Percentiles rank a stretch among this genome's conserved stretches.
Evolutionary conservation across 2,113 vertebrate species (phyloP).

Genomic region (Oryzias javanicus): DNA sequence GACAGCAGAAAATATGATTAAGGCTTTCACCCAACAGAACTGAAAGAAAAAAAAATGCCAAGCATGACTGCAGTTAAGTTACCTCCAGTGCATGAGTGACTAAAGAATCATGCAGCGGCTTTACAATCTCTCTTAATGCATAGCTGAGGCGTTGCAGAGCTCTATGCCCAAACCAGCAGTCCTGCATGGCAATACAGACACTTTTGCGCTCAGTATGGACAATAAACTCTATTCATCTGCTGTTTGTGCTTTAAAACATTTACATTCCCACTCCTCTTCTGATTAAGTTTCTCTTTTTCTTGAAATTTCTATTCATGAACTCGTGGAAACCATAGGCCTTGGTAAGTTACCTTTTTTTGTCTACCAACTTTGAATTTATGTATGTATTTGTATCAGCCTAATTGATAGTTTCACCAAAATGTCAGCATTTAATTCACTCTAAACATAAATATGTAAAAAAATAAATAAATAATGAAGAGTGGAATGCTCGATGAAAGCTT

Average conservation of each 20-base stretch:
- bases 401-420: too few relatives aligned
- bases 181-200: constrained; percentile 77
- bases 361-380: not conserved
- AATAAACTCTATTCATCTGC: constrained; percentile 44
- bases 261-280: constrained; percentile 33
- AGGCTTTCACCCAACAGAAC: constrained; percentile 64
- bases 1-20: constrained; percentile 75
- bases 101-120: constrained; percentile 63
- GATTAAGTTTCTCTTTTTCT: constrained; percentile 45
- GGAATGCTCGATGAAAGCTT: too few relatives aligned
- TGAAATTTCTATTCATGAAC: constrained; percentile 33
- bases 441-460: too few relatives aligned
- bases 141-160: constrained; percentile 55
- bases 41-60: constrained; percentile 57
- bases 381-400: not conserved
- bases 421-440: too few relatives aligned
- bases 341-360: constrained; percentile 54
- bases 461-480: too few relatives aligned
- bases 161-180: constrained; percentile 56
- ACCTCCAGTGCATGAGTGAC: constrained; percentile 74
- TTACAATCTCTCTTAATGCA: constrained; percentile 52
- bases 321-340: constrained; percentile 68
- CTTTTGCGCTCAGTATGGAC: constrained; percentile 60
- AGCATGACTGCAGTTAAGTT: constrained; percentile 77
- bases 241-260: constrained; percentile 53